Base-by-base conservation (phyloP, 2,113 vertebrate species). In the Odontophorus gujanensis region DNA sequence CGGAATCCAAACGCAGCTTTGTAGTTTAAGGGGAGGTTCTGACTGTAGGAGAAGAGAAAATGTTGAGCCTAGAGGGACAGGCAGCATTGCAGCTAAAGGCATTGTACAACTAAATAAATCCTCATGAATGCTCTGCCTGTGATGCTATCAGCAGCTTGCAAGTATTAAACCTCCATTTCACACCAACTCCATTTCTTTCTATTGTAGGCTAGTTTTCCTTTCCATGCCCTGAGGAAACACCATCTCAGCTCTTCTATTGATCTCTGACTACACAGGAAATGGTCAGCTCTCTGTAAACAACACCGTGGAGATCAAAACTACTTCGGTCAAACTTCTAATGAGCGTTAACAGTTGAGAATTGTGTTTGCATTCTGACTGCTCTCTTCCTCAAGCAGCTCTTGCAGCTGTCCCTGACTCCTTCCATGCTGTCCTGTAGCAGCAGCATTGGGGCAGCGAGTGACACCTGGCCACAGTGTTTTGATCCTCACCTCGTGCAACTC, bases 201-300 rank as follows among this genome's bases (percentile, higher is more conserved):
- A 11, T 30, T 50, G 32, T 42, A 82, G 65, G 32, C 10, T 24
- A 50, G 43, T 63, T 90, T 91, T 92, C 50, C 85, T 95, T 95
- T 94, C 76, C 88, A 13, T 85, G 76, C 73, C 43, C 62, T 93
- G 86, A 95, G 9, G 12, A 76, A 38, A 43, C 69, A 40, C 69
- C 71, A 38, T 80, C 55, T 72, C 47, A 6, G n/a, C 88, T 71
- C 47, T 71, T 73, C n/a, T 47, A 72, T 59, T 90, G 93, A 94
- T 43, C 88, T 90, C 67, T 77, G 53, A 76, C 77, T 84, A 82
- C 42, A 28, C 69, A 86, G 85, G 85, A 59, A 79, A 72, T 43
- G 47, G 74, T 92, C 77, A 94, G 91, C 82, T 80, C 94, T 96
- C 94, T 96, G 92, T 96, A 97, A 97, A 89, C 85, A 78, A 72